A percentile compares a stretch with the other conserved stretches of the same genome.
Conservation (phyloP, 2,888 invertebrate species). For the Amiota mariae region DNA sequence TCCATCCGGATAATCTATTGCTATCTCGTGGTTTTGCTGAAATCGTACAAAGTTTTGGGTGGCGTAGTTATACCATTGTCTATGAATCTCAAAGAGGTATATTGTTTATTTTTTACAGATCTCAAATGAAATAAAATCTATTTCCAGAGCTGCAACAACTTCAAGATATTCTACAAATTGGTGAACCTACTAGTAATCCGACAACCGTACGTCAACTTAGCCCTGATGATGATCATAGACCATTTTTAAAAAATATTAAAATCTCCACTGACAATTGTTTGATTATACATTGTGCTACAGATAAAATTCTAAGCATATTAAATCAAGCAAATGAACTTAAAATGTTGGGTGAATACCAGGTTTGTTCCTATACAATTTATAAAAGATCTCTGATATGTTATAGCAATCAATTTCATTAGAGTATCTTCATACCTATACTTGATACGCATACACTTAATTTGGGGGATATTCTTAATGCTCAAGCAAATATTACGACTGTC, state of each 20-base stretch:
- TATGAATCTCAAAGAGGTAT: conserved; percentile 87
- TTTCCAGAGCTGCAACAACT: conserved; percentile 80
- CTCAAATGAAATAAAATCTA: neutral
- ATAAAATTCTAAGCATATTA: conserved; percentile 80
- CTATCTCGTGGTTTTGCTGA: conserved; percentile 82
- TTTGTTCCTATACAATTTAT: conserved; percentile 53
- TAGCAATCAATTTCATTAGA: conserved; percentile 67
- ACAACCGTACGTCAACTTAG: conserved; percentile 81
- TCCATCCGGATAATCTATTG: conserved; percentile 80
- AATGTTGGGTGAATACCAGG: conserved; percentile 86
- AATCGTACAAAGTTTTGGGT: conserved; percentile 82
- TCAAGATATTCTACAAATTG: conserved; percentile 85
- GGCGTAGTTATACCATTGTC: conserved; percentile 86
- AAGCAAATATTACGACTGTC: conserved; percentile 71
- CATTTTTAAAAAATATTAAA: conserved; percentile 84
- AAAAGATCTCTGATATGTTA: neutral
- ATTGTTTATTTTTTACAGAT: neutral
- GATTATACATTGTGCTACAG: conserved; percentile 83
- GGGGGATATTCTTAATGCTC: conserved; percentile 73
- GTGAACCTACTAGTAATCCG: conserved; percentile 79
- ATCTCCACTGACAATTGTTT: conserved; percentile 82
- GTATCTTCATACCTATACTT: conserved; percentile 76
- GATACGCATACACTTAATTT: conserved; percentile 74
- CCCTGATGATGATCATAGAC: conserved; percentile 76
- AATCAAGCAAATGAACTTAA: conserved; percentile 86